phyloP scores from a whole-genome alignment of 1,140 invertebrate genomes.

The Drosophila littoralis region DNA sequence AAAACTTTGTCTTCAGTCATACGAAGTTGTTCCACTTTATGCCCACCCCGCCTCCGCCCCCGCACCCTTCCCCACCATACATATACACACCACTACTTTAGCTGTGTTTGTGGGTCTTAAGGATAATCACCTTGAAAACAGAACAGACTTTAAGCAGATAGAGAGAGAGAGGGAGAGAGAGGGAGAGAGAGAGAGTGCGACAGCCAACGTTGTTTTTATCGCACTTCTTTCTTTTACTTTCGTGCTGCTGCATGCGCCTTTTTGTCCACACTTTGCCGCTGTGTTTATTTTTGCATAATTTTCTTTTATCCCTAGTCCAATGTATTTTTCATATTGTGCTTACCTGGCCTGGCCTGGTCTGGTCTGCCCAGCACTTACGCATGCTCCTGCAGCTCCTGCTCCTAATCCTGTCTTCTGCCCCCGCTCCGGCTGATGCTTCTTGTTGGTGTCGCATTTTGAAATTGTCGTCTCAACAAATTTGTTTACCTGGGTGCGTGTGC shows the following conservation, averaged over 20 bases:
- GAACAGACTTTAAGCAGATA: slow-evolving; percentile 28
- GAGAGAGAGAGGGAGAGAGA: no score
- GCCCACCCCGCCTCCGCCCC: neutral
- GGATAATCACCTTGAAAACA: slow-evolving; percentile 74
- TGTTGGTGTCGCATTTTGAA: slow-evolving; percentile 37
- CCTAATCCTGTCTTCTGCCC: neutral
- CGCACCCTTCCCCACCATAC: neutral
- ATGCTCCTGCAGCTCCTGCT: neutral
- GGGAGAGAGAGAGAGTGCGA: no score
- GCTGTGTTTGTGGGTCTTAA: slow-evolving; percentile 60
- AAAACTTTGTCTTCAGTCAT: slow-evolving; percentile 79
- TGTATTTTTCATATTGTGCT: slow-evolving; percentile 75
- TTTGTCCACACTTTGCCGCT: slow-evolving; percentile 41
- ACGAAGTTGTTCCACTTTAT: slow-evolving; percentile 21
- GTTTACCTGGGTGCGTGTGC: slow-evolving; percentile 66
- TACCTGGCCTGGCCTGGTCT: slow-evolving; percentile 34
- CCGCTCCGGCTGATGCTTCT: neutral
- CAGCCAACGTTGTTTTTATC: slow-evolving; percentile 40
- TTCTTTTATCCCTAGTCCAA: slow-evolving; percentile 65
- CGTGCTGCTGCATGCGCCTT: slow-evolving; percentile 16
- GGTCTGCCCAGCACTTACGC: slow-evolving; percentile 33
- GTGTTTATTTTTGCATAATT: slow-evolving; percentile 80
- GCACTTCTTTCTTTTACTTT: slow-evolving; percentile 13
- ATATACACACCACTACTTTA: neutral
- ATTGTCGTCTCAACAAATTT: slow-evolving; percentile 68